phyloP scores from a whole-genome alignment of 2,888 invertebrate species.

The Ochropacha duplaris region DNA sequence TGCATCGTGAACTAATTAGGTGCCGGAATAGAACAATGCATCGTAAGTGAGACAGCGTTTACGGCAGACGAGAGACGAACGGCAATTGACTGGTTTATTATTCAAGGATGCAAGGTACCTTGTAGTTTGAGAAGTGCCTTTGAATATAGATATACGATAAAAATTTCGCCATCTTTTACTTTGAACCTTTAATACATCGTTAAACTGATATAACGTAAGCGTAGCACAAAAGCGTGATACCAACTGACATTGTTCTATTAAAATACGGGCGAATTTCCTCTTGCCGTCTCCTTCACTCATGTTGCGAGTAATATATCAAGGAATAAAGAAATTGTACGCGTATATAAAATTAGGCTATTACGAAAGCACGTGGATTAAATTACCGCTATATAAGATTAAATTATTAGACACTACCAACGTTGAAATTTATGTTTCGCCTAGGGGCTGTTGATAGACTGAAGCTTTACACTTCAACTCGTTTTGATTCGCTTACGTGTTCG shows the following conservation, averaged over 20 bases:
- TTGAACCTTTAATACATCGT: not conserved
- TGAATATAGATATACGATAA: no score
- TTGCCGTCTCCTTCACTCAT: not conserved
- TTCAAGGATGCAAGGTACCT: conserved; percentile 4
- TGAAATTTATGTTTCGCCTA: not conserved
- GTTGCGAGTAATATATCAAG: conserved; percentile 14
- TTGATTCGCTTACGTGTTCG: not conserved
- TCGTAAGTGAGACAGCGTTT: conserved; percentile 7
- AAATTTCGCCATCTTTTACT: not conserved
- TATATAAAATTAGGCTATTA: conserved; percentile 16
- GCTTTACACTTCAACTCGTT: not conserved
- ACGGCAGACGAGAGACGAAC: not conserved
- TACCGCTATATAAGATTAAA: conserved; percentile 24
- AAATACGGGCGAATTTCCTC: not conserved
- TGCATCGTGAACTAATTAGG: conserved; percentile 51
- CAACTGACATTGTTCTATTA: not conserved
- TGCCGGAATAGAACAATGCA: conserved; percentile 30
- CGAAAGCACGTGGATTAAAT: conserved; percentile 23
- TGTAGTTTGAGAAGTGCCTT: not conserved
- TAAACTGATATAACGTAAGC: not conserved
- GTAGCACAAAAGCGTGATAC: not conserved
- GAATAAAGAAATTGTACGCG: conserved; percentile 10
- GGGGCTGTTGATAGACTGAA: not conserved
- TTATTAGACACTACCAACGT: conserved; percentile 21
- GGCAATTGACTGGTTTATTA: conserved; percentile 14